phyloP scores from a whole-genome alignment of 2,797 vertebrate genomes.

The Channa striata region DNA sequence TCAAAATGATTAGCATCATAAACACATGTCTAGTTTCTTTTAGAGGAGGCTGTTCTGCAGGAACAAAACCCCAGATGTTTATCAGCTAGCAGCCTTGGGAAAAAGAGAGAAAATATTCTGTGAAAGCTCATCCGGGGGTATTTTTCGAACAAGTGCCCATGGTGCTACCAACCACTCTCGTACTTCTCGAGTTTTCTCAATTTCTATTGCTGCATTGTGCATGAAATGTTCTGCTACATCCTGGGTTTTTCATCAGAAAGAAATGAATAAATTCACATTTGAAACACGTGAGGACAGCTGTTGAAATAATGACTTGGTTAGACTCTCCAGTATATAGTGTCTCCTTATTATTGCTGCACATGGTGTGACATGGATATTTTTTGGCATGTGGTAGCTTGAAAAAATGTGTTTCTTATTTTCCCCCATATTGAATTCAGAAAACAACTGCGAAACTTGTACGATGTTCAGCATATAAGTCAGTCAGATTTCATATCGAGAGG shows the following conservation, averaged over 20 bases:
- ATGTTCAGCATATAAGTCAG: conserved; percentile 8
- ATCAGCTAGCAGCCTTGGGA: conserved; percentile 45
- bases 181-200: conserved; percentile 28
- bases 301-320: conserved; percentile 50
- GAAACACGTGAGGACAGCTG: conserved; percentile 32
- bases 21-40: conserved; percentile 35
- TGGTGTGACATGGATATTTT: conserved; percentile 2
- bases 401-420: neutral
- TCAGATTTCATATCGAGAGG: conserved; percentile 30
- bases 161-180: conserved; percentile 34
- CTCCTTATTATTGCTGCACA: conserved; percentile 31
- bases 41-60: conserved; percentile 24
- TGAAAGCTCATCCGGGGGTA: conserved; percentile 44
- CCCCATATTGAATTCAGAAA: neutral
- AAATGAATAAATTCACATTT: conserved; percentile 38
- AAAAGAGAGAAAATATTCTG: conserved; percentile 33
- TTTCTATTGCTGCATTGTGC: conserved; percentile 35
- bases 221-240: conserved; percentile 33
- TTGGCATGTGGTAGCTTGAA: conserved; percentile 13
- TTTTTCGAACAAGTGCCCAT: conserved; percentile 44
- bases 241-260: conserved; percentile 50
- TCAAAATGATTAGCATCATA: conserved; percentile 35
- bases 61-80: conserved; percentile 54
- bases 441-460: neutral
- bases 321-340: conserved; percentile 18